phyloP scores from a whole-genome alignment of 2,113 vertebrate species.

The Notothenia coriiceps region DNA sequence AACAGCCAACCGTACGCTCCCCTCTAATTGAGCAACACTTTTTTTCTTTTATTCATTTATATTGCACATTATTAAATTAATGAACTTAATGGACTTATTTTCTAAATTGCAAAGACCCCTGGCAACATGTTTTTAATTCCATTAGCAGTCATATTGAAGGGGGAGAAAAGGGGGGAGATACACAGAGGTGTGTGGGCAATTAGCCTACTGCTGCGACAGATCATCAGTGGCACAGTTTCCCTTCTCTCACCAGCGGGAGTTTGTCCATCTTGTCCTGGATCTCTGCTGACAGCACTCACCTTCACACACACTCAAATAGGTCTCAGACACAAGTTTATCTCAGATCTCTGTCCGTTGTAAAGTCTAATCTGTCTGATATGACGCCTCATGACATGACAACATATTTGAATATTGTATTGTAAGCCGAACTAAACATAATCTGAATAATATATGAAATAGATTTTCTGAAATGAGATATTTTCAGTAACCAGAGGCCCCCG shows the following conservation, averaged over 20 bases:
- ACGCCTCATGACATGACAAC: conserved; percentile 22
- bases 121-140: conserved; percentile 81
- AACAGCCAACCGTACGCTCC: conserved; percentile 72
- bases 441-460: conserved; percentile 74
- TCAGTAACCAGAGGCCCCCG: conserved; percentile 61
- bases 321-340: not conserved
- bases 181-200: conserved; percentile 71
- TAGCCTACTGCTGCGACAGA: conserved; percentile 75
- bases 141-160: conserved; percentile 68
- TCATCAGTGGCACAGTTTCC: conserved; percentile 68
- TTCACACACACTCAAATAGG: conserved; percentile 34
- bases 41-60: conserved; percentile 84
- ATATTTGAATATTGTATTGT: conserved; percentile 54
- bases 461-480: conserved; percentile 73
- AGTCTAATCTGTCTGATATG: conserved; percentile 6
- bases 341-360: not conserved
- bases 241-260: conserved; percentile 39
- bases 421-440: conserved; percentile 57
- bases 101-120: conserved; percentile 78
- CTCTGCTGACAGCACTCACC: conserved; percentile 40
- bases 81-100: conserved; percentile 84
- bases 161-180: not conserved
- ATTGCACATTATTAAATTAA: conserved; percentile 86
- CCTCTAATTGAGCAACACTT: conserved; percentile 83
- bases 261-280: conserved; percentile 56